These are phyloP conservation scores for Tolmerus cingulatus DNA, from an alignment of 2,888 invertebrate genomes.

Conservation along the genomic window DNA sequence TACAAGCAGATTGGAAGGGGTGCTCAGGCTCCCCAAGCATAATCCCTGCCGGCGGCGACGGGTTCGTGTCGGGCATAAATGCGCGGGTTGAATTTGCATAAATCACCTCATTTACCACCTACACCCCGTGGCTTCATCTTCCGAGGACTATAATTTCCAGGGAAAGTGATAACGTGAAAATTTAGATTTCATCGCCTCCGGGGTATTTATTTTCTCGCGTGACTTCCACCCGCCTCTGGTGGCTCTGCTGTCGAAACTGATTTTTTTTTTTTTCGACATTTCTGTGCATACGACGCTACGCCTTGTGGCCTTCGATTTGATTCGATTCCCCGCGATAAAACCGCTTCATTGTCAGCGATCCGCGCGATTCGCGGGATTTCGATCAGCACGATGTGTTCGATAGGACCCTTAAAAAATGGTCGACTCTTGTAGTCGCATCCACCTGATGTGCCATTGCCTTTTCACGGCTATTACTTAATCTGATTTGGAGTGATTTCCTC, in stretches of 20 bases:
- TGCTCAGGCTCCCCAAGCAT: background rate
- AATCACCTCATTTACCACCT: background rate
- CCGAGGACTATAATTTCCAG: constrained; percentile 11
- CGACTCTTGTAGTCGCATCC: background rate
- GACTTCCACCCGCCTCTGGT: background rate
- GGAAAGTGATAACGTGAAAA: constrained; percentile 26
- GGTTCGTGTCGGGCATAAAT: background rate
- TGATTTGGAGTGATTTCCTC: constrained; percentile 43
- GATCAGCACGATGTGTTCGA: background rate
- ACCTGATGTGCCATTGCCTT: background rate
- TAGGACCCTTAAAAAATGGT: background rate
- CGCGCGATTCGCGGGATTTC: background rate
- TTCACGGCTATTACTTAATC: constrained; percentile 42
- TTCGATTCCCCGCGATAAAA: background rate
- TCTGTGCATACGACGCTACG: background rate
- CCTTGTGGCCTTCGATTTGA: background rate
- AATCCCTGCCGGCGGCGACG: background rate
- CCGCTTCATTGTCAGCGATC: background rate
- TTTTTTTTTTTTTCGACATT: background rate
- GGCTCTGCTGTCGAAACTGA: background rate
- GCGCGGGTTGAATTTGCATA: background rate
- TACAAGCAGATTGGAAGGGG: background rate
- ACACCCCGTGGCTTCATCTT: background rate
- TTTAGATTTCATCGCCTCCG: constrained; percentile 4
- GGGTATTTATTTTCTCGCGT: constrained; percentile 9